Percentiles rank a stretch among this genome's conserved stretches.
Evolutionary conservation across 2,888 invertebrate species (phyloP).

Genomic region (Toxonevra muliebris): DNA sequence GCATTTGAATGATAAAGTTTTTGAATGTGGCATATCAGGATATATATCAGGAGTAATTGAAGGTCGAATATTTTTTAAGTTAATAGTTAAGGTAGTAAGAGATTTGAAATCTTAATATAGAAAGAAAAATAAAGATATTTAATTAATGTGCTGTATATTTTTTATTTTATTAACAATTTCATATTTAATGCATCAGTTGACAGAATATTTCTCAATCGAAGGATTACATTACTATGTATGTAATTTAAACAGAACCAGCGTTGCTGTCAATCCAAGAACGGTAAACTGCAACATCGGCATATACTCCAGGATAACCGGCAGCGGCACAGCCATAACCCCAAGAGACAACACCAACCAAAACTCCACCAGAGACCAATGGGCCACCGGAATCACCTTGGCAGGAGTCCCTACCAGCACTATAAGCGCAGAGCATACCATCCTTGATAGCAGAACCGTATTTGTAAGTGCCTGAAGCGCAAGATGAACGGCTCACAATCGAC

Average conservation of each 20-base stretch:
- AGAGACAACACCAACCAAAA: conserved; percentile 48
- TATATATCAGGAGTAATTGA: too few relatives aligned
- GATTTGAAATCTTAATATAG: too few relatives aligned
- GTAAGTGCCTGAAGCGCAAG: conserved; percentile 64
- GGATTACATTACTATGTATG: too few relatives aligned
- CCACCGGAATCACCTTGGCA: conserved; percentile 54
- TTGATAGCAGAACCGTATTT: conserved; percentile 38
- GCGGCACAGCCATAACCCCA: conserved; percentile 49
- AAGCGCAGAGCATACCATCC: conserved; percentile 26
- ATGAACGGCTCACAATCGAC: conserved; percentile 56
- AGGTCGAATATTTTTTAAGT: too few relatives aligned
- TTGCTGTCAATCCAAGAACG: conserved; percentile 37
- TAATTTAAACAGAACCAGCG: conserved; percentile 8
- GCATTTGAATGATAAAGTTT: too few relatives aligned
- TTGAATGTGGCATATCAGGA: too few relatives aligned
- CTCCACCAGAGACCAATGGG: conserved; percentile 44
- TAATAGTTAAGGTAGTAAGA: too few relatives aligned
- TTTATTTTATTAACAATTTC: too few relatives aligned
- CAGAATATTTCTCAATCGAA: too few relatives aligned
- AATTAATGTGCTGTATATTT: too few relatives aligned
- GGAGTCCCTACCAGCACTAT: conserved; percentile 42
- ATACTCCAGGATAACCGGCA: conserved; percentile 47
- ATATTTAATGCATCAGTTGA: too few relatives aligned
- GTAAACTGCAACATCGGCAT: conserved; percentile 43
- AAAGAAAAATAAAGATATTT: too few relatives aligned